These are phyloP conservation scores for Guaruba guarouba DNA, from an alignment of 2,113 vertebrate species.

Conservation along the genomic window DNA sequence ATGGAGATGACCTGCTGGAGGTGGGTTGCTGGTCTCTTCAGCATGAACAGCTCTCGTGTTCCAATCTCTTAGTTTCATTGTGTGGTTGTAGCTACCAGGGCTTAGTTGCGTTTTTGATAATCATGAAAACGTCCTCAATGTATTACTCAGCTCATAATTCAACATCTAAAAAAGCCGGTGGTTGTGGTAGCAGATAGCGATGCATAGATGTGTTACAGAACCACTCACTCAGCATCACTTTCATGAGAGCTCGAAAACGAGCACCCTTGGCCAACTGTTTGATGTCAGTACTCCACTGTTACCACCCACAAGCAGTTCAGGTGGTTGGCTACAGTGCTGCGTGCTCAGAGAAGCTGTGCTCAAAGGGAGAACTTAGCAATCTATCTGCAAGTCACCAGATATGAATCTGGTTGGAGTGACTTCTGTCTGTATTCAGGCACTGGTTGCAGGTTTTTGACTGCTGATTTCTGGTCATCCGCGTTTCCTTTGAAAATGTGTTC, in stretches of 20 bases:
- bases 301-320: slow-evolving; percentile 10
- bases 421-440: not conserved
- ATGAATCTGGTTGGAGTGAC: not conserved
- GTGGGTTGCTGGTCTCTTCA: not conserved
- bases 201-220: not conserved
- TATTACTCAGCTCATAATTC: not conserved
- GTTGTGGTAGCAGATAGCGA: not conserved
- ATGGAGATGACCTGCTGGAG: not conserved
- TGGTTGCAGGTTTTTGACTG: not conserved
- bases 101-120: not conserved
- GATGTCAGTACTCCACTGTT: not conserved
- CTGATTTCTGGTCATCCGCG: not conserved
- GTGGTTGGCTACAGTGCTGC: not conserved
- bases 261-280: not conserved
- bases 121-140: not conserved
- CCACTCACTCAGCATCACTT: not conserved
- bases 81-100: not conserved
- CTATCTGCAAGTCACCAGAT: not conserved
- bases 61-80: not conserved
- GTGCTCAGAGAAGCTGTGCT: not conserved
- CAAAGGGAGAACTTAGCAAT: not conserved
- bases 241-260: not conserved
- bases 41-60: not conserved
- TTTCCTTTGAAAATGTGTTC: not conserved
- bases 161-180: not conserved